Percentiles rank a stretch among this genome's conserved stretches.
Conservation (phyloP, 2,797 vertebrate genomes). For the Pangasius macronema region DNA sequence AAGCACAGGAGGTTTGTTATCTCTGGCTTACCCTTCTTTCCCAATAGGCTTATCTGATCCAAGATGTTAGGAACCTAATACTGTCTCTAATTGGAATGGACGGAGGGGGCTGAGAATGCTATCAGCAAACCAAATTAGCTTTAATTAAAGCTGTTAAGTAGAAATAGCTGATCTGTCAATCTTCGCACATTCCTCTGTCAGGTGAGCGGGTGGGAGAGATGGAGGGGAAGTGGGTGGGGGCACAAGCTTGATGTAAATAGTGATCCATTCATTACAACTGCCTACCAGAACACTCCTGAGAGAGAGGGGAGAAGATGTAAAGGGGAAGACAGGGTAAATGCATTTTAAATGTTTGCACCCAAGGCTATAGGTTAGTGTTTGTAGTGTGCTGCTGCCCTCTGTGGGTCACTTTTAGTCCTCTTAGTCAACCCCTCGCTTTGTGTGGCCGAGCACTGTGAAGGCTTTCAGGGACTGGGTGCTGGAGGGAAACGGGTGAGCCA, state of each 20-base stretch:
- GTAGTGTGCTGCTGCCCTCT: conserved; percentile 74
- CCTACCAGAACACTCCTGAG: conserved; percentile 45
- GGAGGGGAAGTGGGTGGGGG: conserved; percentile 36
- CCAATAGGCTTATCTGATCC: conserved; percentile 62
- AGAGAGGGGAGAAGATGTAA: conserved; percentile 35
- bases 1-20: conserved; percentile 47
- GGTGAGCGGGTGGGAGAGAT: conserved; percentile 33
- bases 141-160: conserved; percentile 76
- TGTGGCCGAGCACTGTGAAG: conserved; percentile 56
- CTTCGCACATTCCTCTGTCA: conserved; percentile 60
- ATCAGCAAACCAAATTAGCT: conserved; percentile 77
- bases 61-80: conserved; percentile 67
- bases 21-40: conserved; percentile 55
- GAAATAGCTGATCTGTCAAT: conserved; percentile 76
- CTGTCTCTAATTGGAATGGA: conserved; percentile 70
- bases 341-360: conserved; percentile 13
- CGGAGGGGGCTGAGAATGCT: conserved; percentile 66
- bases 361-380: conserved; percentile 33
- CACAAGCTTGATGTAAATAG: conserved; percentile 51
- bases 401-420: conserved; percentile 55
- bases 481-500: conserved; percentile 54
- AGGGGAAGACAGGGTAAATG: conserved; percentile 23
- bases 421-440: conserved; percentile 5
- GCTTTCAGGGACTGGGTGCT: conserved; percentile 55
- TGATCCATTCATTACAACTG: conserved; percentile 59